A percentile compares a stretch with the other conserved stretches of the same genome.
phyloP scores from a whole-genome alignment of 2,797 vertebrate species.

The Schizopygopsis malacanthus region DNA sequence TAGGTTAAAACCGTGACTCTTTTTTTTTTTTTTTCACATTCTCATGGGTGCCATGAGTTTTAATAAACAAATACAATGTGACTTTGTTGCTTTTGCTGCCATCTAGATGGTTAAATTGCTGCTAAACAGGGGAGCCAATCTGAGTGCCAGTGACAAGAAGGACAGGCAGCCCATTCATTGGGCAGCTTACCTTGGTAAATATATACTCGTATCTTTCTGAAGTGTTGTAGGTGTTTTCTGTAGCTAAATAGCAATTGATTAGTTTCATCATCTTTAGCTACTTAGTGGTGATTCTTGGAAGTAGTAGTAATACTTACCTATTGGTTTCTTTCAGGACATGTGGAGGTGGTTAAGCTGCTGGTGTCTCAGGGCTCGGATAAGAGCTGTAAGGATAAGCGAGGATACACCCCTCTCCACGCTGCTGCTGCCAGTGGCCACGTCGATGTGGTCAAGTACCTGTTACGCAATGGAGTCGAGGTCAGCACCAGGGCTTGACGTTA shows the following conservation, averaged over 20 bases:
- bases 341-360: conserved; percentile 95
- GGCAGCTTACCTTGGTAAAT: conserved; percentile 92
- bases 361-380: conserved; percentile 94
- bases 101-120: conserved; percentile 93
- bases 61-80: not conserved
- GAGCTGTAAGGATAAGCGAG: conserved; percentile 93
- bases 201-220: not conserved
- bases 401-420: conserved; percentile 95
- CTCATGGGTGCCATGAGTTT: not conserved
- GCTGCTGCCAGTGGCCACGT: conserved; percentile 94
- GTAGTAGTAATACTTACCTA: not conserved
- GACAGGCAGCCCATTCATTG: conserved; percentile 96
- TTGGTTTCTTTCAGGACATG: conserved; percentile 80
- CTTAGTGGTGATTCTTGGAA: not conserved
- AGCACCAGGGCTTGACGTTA: conserved; percentile 45
- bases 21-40: not conserved
- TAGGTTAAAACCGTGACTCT: not conserved
- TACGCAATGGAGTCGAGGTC: conserved; percentile 94
- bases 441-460: conserved; percentile 93
- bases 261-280: not conserved
- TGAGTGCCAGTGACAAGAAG: conserved; percentile 96
- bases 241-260: not conserved
- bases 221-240: not conserved
- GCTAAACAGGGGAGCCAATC: conserved; percentile 95
- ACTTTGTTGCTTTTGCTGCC: conserved; percentile 26